Conservation (phyloP, 2,113 vertebrate genomes). For the Ictidomys tridecemlineatus region DNA sequence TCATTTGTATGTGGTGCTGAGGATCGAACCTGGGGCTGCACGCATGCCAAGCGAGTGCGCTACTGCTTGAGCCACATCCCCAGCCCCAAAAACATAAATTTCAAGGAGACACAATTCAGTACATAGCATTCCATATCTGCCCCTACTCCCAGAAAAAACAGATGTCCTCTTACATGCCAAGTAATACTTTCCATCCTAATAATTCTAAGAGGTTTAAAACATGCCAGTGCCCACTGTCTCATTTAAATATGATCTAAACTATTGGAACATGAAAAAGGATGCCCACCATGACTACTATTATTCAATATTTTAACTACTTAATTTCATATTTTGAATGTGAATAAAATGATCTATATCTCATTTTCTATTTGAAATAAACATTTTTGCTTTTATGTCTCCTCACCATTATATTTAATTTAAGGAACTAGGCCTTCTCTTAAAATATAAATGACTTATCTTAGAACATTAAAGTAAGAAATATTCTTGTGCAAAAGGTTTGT, state of each 20-base stretch:
- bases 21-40: too few relatives aligned
- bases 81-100: neutral
- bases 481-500: neutral
- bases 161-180: neutral
- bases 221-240: neutral
- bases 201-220: neutral
- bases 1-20: too few relatives aligned
- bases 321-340: neutral
- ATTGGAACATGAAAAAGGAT: neutral
- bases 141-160: neutral
- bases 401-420: neutral
- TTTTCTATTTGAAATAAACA: neutral
- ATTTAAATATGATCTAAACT: neutral
- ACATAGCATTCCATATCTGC: neutral
- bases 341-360: neutral
- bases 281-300: neutral
- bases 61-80: too few relatives aligned
- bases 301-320: neutral
- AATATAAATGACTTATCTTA: neutral
- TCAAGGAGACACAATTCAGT: neutral
- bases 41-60: too few relatives aligned
- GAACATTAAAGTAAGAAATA: neutral
- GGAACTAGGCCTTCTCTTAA: slow-evolving; percentile 5
- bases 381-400: neutral
- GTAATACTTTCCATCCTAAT: neutral